These are phyloP conservation scores for Doryteuthis pealeii DNA, from an alignment of 1,140 invertebrate genomes.

Conservation along the genomic window DNA sequence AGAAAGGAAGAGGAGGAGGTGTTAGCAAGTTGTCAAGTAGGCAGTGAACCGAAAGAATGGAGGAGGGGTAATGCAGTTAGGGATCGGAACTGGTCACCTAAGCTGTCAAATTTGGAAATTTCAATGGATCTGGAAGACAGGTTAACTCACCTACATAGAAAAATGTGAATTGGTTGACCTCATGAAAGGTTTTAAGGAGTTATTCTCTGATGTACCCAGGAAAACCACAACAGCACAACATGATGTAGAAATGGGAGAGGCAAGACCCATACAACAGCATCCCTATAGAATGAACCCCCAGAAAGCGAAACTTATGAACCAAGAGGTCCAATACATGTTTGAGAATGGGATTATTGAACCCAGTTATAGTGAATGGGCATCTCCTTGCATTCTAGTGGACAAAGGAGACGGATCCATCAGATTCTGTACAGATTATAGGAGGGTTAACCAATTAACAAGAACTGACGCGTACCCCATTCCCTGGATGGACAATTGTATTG, in stretches of 20 bases:
- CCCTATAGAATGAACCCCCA: constrained; percentile 33
- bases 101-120: constrained; percentile 12
- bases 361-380: too few relatives aligned
- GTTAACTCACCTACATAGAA: neutral
- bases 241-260: constrained; percentile 22
- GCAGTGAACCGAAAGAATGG: too few relatives aligned
- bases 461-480: constrained; percentile 24
- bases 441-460: constrained; percentile 29
- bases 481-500: neutral
- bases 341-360: too few relatives aligned
- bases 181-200: neutral
- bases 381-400: too few relatives aligned
- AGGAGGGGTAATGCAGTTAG: neutral
- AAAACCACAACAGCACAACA: neutral
- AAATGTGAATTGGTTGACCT: neutral
- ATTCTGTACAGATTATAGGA: too few relatives aligned
- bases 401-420: too few relatives aligned
- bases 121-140: neutral
- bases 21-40: too few relatives aligned
- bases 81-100: neutral
- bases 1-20: neutral
- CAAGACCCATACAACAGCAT: constrained; percentile 23
- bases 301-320: constrained; percentile 55
- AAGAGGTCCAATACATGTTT: constrained; percentile 47
- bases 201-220: constrained; percentile 19